A percentile compares a stretch with the other conserved stretches of the same genome.
These are phyloP conservation scores for Lates japonicus DNA, from an alignment of 2,797 vertebrate genomes.

Conservation along the genomic window DNA sequence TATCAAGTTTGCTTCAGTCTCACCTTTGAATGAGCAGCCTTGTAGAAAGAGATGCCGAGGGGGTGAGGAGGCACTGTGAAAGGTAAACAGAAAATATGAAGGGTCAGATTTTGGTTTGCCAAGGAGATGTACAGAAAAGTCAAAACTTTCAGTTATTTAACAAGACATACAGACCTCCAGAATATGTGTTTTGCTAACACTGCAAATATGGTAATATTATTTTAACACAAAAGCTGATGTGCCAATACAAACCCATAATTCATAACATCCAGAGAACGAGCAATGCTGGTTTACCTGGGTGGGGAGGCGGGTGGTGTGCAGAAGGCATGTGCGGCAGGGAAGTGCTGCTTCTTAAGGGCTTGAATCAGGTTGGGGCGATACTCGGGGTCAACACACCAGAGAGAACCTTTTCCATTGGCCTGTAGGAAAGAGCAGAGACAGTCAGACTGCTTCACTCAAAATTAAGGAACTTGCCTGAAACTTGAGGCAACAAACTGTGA, in stretches of 20 bases:
- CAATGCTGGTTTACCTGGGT: slow-evolving; percentile 88
- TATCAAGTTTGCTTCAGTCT: slow-evolving; percentile 59
- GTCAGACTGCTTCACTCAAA: slow-evolving; percentile 28
- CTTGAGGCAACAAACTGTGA: not conserved
- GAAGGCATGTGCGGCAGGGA: slow-evolving; percentile 93
- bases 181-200: not conserved
- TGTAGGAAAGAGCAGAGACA: slow-evolving; percentile 70
- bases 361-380: slow-evolving; percentile 98
- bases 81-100: slow-evolving; percentile 39
- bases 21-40: slow-evolving; percentile 96
- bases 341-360: slow-evolving; percentile 98
- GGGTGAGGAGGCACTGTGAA: slow-evolving; percentile 93
- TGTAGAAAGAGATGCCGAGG: slow-evolving; percentile 95
- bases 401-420: slow-evolving; percentile 98
- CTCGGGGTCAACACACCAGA: slow-evolving; percentile 98
- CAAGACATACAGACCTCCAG: not conserved
- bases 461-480: not conserved
- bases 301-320: slow-evolving; percentile 94
- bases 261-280: not conserved
- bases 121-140: slow-evolving; percentile 4
- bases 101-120: slow-evolving; percentile 23
- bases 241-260: not conserved
- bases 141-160: not conserved
- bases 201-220: not conserved
- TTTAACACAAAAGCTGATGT: not conserved